These are phyloP conservation scores for Drosophila limbata DNA, from an alignment of 2,888 invertebrate species.

Conservation along the genomic window DNA sequence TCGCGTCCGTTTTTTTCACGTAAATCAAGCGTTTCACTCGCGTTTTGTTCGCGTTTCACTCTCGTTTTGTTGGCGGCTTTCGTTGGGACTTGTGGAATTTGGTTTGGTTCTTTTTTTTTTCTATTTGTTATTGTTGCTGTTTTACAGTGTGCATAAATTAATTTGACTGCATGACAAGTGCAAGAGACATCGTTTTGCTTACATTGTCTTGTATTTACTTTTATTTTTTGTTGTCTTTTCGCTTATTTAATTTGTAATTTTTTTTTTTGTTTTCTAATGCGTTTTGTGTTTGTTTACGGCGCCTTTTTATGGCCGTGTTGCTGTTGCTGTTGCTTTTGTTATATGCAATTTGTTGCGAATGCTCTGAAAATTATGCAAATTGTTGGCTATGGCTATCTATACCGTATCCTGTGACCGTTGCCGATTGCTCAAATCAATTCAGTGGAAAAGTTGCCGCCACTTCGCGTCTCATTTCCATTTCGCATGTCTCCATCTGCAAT, in stretches of 20 bases:
- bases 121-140: slow-evolving; percentile 9
- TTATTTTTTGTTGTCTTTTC: slow-evolving; percentile 1
- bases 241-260: slow-evolving; percentile 14
- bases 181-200: neutral
- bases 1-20: slow-evolving; percentile 35
- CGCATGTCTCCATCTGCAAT: slow-evolving; percentile 31
- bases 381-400: slow-evolving; percentile 42
- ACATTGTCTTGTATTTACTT: slow-evolving; percentile 14
- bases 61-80: slow-evolving; percentile 21
- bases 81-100: neutral
- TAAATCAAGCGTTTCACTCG: slow-evolving; percentile 21
- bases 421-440: slow-evolving; percentile 68
- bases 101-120: slow-evolving; percentile 11
- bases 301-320: slow-evolving; percentile 57
- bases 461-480: slow-evolving; percentile 58
- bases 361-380: slow-evolving; percentile 63
- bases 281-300: slow-evolving; percentile 40
- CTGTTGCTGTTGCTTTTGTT: slow-evolving; percentile 46
- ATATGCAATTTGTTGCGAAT: slow-evolving; percentile 63
- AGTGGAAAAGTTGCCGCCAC: slow-evolving; percentile 77
- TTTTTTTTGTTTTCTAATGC: slow-evolving; percentile 17
- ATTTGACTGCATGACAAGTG: slow-evolving; percentile 21
- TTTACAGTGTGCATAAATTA: slow-evolving; percentile 5
- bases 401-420: slow-evolving; percentile 43
- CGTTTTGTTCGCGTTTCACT: slow-evolving; percentile 39